phyloP scores from a whole-genome alignment of 2,888 invertebrate genomes.

The Scaptomyza caliginosa region DNA sequence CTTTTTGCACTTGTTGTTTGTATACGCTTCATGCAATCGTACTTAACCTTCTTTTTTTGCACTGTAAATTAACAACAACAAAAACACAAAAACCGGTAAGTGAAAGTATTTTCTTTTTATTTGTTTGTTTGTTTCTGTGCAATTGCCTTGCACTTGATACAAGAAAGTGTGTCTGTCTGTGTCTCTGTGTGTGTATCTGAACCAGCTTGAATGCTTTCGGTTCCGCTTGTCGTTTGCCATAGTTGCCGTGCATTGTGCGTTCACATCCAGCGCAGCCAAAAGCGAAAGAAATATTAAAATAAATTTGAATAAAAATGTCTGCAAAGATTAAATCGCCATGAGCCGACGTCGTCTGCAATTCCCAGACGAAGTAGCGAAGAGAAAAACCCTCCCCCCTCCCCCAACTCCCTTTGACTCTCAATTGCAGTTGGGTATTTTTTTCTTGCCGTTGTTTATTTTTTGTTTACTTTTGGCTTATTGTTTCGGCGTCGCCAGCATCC shows the following conservation, averaged over 20 bases:
- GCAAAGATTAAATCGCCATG: slow-evolving; percentile 80
- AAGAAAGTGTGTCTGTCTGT: background rate
- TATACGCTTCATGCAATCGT: background rate
- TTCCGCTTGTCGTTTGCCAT: slow-evolving; percentile 32
- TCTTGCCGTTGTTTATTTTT: background rate
- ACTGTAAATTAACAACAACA: background rate
- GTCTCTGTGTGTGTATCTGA: background rate
- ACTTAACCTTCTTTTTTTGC: background rate
- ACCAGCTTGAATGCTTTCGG: background rate
- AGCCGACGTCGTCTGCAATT: slow-evolving; percentile 70
- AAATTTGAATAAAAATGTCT: slow-evolving; percentile 79
- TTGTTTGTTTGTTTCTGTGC: too few relatives aligned
- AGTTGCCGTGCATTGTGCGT: slow-evolving; percentile 61
- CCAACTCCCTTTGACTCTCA: slow-evolving; percentile 5
- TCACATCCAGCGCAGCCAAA: slow-evolving; percentile 48
- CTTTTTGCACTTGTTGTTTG: background rate
- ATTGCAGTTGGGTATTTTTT: slow-evolving; percentile 33
- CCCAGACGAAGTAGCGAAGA: slow-evolving; percentile 60
- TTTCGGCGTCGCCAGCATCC: slow-evolving; percentile 45
- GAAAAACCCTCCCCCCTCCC: background rate
- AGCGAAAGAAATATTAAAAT: slow-evolving; percentile 67
- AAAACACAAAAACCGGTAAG: background rate
- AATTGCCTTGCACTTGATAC: too few relatives aligned
- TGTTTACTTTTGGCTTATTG: slow-evolving; percentile 57
- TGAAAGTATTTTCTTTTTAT: background rate